Evolutionary conservation across 2,888 invertebrate species (phyloP), one percentile per base, ranked within the genome.

Genomic region (Conomelus anceps): DNA sequence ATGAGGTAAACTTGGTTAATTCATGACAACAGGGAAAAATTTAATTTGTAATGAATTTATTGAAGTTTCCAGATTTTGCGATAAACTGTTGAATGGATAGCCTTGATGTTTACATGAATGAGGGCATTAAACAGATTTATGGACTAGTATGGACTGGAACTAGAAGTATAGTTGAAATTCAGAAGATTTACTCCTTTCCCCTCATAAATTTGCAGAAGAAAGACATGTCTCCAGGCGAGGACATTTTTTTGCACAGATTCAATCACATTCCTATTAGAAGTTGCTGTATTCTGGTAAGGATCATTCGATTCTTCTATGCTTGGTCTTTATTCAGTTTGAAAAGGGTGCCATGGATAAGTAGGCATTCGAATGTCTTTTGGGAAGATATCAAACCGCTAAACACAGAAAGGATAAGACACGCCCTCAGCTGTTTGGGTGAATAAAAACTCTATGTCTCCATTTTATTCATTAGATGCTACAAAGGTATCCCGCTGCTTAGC

Each of bases 391-490:
- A 63, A 63, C 63, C 63, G n/a, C 63, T 29, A 24, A 29, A n/a
- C 87, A 22, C 23, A n/a, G 22, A 29, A 41, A 87, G 87, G 29
- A 29, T 22, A 22, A 22, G 22, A 86, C 86, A 23, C 26, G 24
- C 86, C 26, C 20, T 26, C 23, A 87, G 34, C 41, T 84, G 63
- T 87, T 88, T 20, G 63, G 13, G 86, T 89, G 23, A 89, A 88
- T 84, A 87, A 91, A 90, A 90, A 89, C 87, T 84, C 26, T 23
- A 34, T 41, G 22, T 29, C 41, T 87, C 87, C 41, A 34, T 34
- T 22, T 26, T 29, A 26, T 23, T 89, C 86, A 63, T 88, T 87
- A 89, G 22, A 87, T 86, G 88, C 87, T 90, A 23, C 63, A 85
- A 89, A 84, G 86, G 86, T 86, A 41, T 89, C 88, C 29, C 89